A percentile compares a stretch with the other conserved stretches of the same genome.
These are phyloP conservation scores for Motacilla alba DNA, from an alignment of 2,113 vertebrate species.

Conservation along the genomic window DNA sequence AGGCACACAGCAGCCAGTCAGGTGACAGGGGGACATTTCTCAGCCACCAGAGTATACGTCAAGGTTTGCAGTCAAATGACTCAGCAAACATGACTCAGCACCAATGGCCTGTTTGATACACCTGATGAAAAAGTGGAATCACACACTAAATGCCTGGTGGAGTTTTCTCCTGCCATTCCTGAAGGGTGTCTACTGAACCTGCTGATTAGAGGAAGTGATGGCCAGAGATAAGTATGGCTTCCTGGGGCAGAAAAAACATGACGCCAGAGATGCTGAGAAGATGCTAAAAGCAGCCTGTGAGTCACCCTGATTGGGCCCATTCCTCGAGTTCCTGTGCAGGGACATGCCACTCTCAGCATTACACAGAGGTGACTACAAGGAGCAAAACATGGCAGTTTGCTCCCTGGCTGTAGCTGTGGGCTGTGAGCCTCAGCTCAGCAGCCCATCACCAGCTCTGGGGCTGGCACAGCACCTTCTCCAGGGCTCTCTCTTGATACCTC, in stretches of 20 bases:
- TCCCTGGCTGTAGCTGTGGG: not conserved
- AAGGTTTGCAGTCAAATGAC: not conserved
- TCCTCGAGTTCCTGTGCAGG: constrained; percentile 40
- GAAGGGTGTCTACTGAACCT: not conserved
- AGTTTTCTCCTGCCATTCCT: constrained; percentile 4
- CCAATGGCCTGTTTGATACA: not conserved
- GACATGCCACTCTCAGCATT: constrained; percentile 1
- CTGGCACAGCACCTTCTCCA: not conserved
- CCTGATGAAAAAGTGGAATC: not conserved
- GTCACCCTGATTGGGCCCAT: constrained; percentile 37
- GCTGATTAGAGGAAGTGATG: constrained; percentile 55
- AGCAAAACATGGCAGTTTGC: not conserved
- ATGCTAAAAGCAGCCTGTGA: constrained; percentile 35
- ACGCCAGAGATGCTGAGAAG: not conserved
- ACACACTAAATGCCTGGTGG: not conserved
- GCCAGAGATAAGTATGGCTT: constrained; percentile 33
- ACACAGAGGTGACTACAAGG: constrained; percentile 11
- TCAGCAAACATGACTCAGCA: not conserved
- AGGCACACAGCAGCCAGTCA: not conserved
- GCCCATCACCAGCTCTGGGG: not conserved
- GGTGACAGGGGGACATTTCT: not conserved
- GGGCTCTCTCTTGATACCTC: not conserved
- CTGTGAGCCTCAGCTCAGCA: not conserved
- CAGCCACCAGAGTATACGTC: not conserved
- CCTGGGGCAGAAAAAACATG: not conserved